Conservation (phyloP, 2,113 vertebrate species). For the Canis aureus region DNA sequence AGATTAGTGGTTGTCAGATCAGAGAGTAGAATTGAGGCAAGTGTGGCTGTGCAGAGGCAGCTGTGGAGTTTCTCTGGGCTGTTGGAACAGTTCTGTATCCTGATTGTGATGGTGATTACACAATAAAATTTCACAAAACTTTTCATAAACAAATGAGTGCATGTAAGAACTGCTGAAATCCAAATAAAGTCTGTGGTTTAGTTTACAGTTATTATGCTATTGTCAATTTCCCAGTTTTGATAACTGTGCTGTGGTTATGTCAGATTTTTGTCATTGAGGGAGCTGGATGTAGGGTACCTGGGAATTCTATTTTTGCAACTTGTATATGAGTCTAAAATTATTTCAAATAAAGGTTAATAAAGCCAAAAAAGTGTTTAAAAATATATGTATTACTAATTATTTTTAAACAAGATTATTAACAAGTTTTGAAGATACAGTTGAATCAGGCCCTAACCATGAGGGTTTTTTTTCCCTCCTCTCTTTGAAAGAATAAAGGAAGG, state of each 20-base stretch:
- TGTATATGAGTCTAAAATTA: not conserved
- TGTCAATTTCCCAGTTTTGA: not conserved
- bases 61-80: not conserved
- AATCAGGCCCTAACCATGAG: not conserved
- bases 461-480: not conserved
- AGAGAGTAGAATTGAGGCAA: not conserved
- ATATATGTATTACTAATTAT: slow-evolving; percentile 15
- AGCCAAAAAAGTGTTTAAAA: not conserved
- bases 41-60: not conserved
- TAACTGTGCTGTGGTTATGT: not conserved
- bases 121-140: not conserved
- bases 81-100: not conserved
- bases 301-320: not conserved
- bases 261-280: not conserved
- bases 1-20: not conserved
- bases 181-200: not conserved
- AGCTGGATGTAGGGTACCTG: not conserved
- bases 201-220: not conserved
- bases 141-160: not conserved
- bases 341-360: not conserved
- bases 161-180: not conserved
- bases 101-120: not conserved
- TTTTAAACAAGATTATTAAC: not conserved
- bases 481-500: not conserved
- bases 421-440: not conserved